Conservation (phyloP, 2,797 vertebrate species). For the Perodicticus potto region DNA sequence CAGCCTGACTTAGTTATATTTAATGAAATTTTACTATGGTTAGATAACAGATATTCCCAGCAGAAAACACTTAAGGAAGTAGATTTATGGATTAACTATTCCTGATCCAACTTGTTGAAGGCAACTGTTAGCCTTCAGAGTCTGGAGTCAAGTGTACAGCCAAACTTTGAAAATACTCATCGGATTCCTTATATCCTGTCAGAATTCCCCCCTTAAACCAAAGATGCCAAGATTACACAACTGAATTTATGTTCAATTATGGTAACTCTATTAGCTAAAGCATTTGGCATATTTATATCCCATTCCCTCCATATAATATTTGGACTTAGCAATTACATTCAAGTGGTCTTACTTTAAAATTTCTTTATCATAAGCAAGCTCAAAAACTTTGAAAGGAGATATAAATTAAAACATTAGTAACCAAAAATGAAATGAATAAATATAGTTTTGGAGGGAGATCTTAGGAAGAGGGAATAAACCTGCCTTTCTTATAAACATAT, state of each 20-base stretch:
- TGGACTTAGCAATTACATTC: conserved; percentile 38
- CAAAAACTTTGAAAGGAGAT: background rate
- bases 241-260: conserved; percentile 47
- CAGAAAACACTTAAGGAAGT: background rate
- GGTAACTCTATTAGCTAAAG: background rate
- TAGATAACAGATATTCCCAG: background rate
- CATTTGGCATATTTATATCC: conserved; percentile 43
- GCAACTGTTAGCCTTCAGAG: background rate
- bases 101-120: background rate
- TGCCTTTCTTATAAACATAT: background rate
- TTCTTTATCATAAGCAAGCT: background rate
- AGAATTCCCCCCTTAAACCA: background rate
- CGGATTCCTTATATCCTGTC: background rate
- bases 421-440: conserved; percentile 28
- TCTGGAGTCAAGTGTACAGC: background rate
- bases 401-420: conserved; percentile 21
- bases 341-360: background rate
- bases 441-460: background rate
- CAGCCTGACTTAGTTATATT: conserved; percentile 5
- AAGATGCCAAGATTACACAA: background rate
- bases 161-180: background rate
- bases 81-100: background rate
- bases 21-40: background rate
- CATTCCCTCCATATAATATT: background rate
- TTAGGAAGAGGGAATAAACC: background rate